Conservation (phyloP, 2,797 vertebrate species). For the Microctenopoma steveboyesi region DNA sequence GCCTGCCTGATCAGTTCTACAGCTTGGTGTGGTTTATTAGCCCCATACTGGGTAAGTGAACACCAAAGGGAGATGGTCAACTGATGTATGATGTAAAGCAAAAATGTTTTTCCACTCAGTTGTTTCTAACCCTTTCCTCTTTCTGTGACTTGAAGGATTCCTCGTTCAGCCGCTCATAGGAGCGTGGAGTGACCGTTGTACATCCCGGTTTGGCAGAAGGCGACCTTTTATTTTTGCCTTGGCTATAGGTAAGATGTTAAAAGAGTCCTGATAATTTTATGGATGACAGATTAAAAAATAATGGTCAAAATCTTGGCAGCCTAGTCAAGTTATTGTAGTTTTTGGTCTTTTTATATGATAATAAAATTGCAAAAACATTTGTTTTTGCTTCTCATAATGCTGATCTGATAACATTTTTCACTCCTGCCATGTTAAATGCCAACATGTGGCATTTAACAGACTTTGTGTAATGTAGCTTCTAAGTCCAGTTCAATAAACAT, state of each 20-base stretch:
- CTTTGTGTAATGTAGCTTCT: not conserved
- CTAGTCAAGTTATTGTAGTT: not conserved
- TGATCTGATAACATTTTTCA: not conserved
- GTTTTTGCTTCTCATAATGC: not conserved
- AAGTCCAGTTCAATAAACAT: not conserved
- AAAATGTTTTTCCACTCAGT: not conserved
- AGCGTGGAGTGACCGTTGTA: slow-evolving; percentile 97
- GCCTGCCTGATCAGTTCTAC: slow-evolving; percentile 95
- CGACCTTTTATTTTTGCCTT: slow-evolving; percentile 97
- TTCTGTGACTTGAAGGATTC: slow-evolving; percentile 86
- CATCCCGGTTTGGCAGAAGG: slow-evolving; percentile 94
- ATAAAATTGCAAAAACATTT: not conserved
- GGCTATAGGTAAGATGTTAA: slow-evolving; percentile 88
- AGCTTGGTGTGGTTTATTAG: slow-evolving; percentile 99
- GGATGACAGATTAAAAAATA: not conserved
- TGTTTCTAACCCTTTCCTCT: slow-evolving; percentile 9
- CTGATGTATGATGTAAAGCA: not conserved
- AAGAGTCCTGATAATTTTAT: not conserved
- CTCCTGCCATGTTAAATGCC: not conserved
- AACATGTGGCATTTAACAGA: not conserved
- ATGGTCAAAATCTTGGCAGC: not conserved
- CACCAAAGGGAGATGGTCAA: not conserved
- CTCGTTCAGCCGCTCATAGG: slow-evolving; percentile 95
- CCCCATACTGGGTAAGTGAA: slow-evolving; percentile 91
- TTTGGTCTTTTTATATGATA: not conserved